Base-by-base conservation (phyloP, 2,797 vertebrate species). In the Novumbra hubbsi region DNA sequence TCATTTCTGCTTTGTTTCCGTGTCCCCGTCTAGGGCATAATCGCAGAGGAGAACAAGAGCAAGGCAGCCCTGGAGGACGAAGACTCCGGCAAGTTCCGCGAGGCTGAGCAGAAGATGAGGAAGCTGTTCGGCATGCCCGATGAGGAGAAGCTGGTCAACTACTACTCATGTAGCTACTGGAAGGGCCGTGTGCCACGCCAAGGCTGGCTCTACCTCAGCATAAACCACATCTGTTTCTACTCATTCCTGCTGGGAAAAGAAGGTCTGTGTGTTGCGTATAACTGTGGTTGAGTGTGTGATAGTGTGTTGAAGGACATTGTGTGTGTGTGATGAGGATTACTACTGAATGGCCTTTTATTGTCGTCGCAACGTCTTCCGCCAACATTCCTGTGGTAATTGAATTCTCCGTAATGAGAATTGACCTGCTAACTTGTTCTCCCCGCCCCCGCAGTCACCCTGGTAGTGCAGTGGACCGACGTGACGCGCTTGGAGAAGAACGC, bases 181-280 rank as follows among this genome's bases (percentile, higher is more conserved):
- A 99, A 99, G 82, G 96, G 98, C 0, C 90, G 95, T 0, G 96
- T 99, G 8, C 98, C 98, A 0, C 92, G 97, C 16, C 98, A 99
- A 89, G 98, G 98, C 48, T 99, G 97, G 98, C 93, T 97, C 24
- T 99, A 99, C 90, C 94, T 99, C 78, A 96, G 94, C 0, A 92
- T 99, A 91, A 99, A 99, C 84, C 98, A 99, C 83, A 92, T 98
- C 74, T 98, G 98, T 84, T 99, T 99, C 92, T 99, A 99, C 88
- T 98, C 96, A 49, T 96, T 98, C 85, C 92, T 98, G 32, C 89
- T 99, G 84, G 97, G 97, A 28, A 99, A 98, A 87, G 97, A 98
- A 88, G 97, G 57, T 63, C 64, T 15, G 49, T 73, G 65, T 67
- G 82, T 0, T 32, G 30, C 63, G 32, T 28, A 28, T 12, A 21